A percentile compares a stretch with the other conserved stretches of the same genome.
Conservation (phyloP, 1,140 invertebrate species). For the Drosophila subpulchrella region DNA sequence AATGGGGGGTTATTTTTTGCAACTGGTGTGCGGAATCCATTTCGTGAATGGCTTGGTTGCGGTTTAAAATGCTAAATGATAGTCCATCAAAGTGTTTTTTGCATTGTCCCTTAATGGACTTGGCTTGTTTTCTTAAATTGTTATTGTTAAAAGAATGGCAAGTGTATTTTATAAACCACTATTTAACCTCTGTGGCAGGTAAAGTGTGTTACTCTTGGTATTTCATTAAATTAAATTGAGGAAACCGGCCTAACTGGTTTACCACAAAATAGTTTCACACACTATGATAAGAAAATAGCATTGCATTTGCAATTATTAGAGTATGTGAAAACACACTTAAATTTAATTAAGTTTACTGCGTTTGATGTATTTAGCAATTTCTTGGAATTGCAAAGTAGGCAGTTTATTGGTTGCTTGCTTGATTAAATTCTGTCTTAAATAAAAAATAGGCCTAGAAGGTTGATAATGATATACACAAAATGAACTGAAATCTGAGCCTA, state of each 20-base stretch:
- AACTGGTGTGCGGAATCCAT: constrained; percentile 17
- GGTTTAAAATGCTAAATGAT: constrained; percentile 21
- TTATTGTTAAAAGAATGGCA: background rate
- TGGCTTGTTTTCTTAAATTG: constrained; percentile 5
- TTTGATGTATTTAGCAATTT: background rate
- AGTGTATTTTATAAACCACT: background rate
- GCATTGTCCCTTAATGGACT: constrained; percentile 5
- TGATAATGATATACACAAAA: no score
- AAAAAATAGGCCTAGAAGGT: no score
- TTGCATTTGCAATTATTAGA: background rate
- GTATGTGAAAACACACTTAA: background rate
- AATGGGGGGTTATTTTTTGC: constrained; percentile 43
- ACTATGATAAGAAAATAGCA: background rate
- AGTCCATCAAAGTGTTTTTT: constrained; percentile 13
- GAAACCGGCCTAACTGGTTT: background rate
- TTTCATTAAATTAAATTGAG: background rate
- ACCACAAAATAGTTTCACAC: constrained; percentile 10
- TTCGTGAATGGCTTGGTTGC: constrained; percentile 4
- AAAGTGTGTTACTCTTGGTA: background rate
- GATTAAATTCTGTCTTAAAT: background rate
- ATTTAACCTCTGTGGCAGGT: background rate
- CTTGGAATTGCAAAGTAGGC: background rate
- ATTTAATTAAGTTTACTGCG: background rate
- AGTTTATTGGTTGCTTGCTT: background rate
- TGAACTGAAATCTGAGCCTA: no score